Evolutionary conservation across 2,797 vertebrate genomes (phyloP).

Genomic region (Hylomyscus alleni): DNA sequence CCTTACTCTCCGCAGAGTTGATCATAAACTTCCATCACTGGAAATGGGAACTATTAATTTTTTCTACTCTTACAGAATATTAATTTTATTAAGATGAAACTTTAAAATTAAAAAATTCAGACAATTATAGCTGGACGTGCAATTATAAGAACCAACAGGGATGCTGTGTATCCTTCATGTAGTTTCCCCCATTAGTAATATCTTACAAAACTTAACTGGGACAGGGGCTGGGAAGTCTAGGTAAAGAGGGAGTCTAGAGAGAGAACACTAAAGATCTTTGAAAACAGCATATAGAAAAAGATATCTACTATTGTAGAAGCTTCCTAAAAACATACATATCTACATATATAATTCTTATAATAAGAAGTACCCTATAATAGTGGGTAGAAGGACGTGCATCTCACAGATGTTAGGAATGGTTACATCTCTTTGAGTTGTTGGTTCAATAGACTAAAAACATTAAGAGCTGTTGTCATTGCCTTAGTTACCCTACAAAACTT

Average conservation of each 20-base stretch:
- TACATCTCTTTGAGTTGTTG: neutral
- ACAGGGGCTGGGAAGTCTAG: neutral
- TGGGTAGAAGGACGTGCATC: neutral
- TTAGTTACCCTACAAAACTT: neutral
- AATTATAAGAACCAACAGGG: neutral
- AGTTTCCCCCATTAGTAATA: neutral
- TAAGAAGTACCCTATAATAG: neutral
- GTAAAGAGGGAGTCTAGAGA: neutral
- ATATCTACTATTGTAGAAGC: neutral
- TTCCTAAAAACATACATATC: neutral
- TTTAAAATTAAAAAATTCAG: neutral
- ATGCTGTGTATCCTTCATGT: neutral
- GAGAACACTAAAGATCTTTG: neutral
- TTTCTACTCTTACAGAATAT: neutral
- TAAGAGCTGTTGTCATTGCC: neutral
- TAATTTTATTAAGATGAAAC: constrained; percentile 20
- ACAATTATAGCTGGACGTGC: neutral
- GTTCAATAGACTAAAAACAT: neutral
- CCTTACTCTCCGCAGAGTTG: neutral
- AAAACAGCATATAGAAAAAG: neutral
- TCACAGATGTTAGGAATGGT: neutral
- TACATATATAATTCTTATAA: neutral
- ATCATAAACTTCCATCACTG: neutral
- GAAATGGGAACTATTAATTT: neutral
- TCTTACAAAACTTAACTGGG: neutral